Base-by-base conservation (phyloP, 2,113 vertebrate species). In the Melanotaenia duboulayi region DNA sequence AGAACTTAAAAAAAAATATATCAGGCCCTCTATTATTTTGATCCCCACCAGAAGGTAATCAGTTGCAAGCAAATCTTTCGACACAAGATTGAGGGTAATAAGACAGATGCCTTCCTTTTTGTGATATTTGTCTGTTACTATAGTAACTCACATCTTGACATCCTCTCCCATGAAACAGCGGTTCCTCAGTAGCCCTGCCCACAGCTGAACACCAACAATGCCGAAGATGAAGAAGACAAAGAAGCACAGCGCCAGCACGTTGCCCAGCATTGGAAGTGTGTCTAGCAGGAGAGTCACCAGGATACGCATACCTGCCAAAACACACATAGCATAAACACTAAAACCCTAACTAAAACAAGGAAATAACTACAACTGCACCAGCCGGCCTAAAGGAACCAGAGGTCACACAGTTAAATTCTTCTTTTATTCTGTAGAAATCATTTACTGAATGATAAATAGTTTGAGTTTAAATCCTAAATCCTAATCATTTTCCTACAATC, bases 171-270 rank as follows among this genome's bases (percentile, higher is more conserved):
- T 93, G 92, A 98, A 98, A 86, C 97, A 98, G 63, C 97, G 94
- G 91, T 98, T 98, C 65, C 97, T 94, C 79, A 98, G 94, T 59
- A 98, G 94, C 73, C 97, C 97, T 0, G 97, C 97, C 97, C 97
- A 98, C 75, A 98, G 95, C 93, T 98, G 97, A 44, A 98, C 97
- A 0, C 97, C 97, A 0, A 98, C 96, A 0, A 98, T 97, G 59
- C 97, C 97, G 0, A 98, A 98, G 91, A 98, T 97, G 95, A 98
- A 98, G 94, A 98, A 98, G 85, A 98, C 97, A 7, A 98, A 98
- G 93, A 98, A 98, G 91, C 97, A 98, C 61, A 98, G 93, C 22
- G 97, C 95, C 58, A 98, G 95, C 62, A 98, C 97, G 7, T 98
- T 98, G 87, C 97, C 97, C 72, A 98, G 93, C 97, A 98, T 98